These are phyloP conservation scores for Apostichopus japonicus DNA, from an alignment of 35 echinoderm and acorn worm species.

Conservation along the genomic window DNA sequence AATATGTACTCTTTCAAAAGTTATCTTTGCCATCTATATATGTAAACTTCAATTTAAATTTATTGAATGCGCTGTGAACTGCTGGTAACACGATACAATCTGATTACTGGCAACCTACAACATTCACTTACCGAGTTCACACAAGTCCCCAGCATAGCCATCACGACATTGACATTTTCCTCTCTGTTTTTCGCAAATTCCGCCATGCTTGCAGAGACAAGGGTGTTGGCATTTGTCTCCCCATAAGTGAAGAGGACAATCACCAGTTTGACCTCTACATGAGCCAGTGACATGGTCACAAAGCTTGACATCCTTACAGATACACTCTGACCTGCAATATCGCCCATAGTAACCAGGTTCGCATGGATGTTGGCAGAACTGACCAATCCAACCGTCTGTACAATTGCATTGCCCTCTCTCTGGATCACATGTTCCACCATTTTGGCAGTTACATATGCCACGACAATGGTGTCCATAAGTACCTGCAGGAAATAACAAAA, in stretches of 20 bases:
- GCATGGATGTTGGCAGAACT: constrained; percentile 35
- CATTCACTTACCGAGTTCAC: constrained; percentile 13
- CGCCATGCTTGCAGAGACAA: not conserved
- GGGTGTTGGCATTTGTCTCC: constrained; percentile 30
- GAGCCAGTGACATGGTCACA: not conserved
- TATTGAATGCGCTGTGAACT: too few species aligned
- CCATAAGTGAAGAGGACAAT: not conserved
- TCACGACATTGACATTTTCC: not conserved
- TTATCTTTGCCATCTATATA: too few species aligned
- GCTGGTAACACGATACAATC: too few species aligned
- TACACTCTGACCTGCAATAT: not conserved
- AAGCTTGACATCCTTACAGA: not conserved
- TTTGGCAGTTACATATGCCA: constrained; percentile 39
- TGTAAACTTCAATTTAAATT: too few species aligned
- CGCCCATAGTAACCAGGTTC: constrained; percentile 26
- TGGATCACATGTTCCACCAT: constrained; percentile 48
- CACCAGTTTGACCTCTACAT: not conserved
- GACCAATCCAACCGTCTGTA: constrained; percentile 39
- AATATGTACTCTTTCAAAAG: too few species aligned
- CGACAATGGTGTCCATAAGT: constrained; percentile 24
- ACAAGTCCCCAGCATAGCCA: not conserved
- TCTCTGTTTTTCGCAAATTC: not conserved
- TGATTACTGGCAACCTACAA: too few species aligned
- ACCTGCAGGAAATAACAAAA: not conserved
- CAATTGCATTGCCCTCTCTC: constrained; percentile 42